These are phyloP conservation scores for Eira barbara DNA, from an alignment of 2,113 vertebrate genomes.

Conservation along the genomic window DNA sequence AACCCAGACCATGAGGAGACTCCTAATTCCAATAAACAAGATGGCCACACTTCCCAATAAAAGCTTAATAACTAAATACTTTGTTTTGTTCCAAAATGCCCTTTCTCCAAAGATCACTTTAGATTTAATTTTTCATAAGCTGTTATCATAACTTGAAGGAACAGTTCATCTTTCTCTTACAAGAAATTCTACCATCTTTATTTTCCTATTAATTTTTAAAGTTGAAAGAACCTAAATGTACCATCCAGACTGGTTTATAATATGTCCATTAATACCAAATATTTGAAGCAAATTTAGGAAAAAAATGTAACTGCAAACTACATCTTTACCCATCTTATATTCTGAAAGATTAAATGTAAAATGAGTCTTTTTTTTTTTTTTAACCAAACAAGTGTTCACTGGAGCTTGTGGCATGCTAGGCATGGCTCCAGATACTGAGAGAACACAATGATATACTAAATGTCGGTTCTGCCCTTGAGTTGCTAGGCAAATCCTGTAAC, in stretches of 20 bases:
- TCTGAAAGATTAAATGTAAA: not conserved
- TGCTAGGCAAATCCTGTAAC: not conserved
- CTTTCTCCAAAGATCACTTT: constrained; percentile 19
- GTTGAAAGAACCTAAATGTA: not conserved
- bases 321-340: not conserved
- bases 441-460: not conserved
- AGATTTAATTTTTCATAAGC: not conserved
- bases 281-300: not conserved
- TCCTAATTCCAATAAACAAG: constrained; percentile 11
- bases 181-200: constrained; percentile 9
- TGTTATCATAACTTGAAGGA: not conserved
- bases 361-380: not conserved
- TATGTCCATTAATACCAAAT: not conserved
- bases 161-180: not conserved
- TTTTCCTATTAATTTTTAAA: constrained; percentile 32
- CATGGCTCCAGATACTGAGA: no score
- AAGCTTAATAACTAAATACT: not conserved
- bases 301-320: not conserved
- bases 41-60: not conserved
- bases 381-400: not conserved
- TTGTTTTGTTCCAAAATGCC: constrained; percentile 7
- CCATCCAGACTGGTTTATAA: not conserved
- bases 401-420: no score
- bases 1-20: not conserved
- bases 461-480: not conserved